Evolutionary conservation across 2,113 vertebrate species (phyloP), one percentile per base, ranked within the genome.

Genomic region (Centropus bengalensis): DNA sequence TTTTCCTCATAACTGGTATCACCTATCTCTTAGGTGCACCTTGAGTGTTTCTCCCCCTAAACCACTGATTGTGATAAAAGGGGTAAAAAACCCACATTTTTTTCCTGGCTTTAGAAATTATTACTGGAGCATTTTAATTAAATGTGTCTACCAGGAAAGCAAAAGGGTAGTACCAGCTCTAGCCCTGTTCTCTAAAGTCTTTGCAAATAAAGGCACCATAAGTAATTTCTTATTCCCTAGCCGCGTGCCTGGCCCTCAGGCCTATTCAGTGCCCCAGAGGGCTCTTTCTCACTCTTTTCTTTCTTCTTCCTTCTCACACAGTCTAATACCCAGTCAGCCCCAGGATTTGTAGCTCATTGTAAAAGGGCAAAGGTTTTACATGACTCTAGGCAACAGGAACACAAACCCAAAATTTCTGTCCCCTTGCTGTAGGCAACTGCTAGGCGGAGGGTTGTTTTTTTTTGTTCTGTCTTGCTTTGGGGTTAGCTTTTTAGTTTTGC

Each of bases 301-400:
- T 67, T 84, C 52, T 78, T 77, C 51, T 77, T 93, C 33, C 36
- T 83, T 74, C 76, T 88, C 64, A 78, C 32, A 67, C 7, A 32
- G 38, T 9, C 38, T 38, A 63, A 74, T 16, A 94, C 24, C 23
- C 45, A 90, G 45, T 33, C 83, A 91, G 86, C 49, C 22, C 56
- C 38, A 68, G 88, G 86, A 77, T 74, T 80, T 88, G 82, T 59
- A 91, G 52, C 28, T 77, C 33, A 26, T 27, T 86, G 67, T 83
- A 83, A 88, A 94, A 91, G 71, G 86, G 82, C 76, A 93, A 93
- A 93, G 60, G 56, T 95, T 96, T 86, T 78, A 78, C 44, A 64
- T 81, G 66, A 78, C 94, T 88, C 55, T 32, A 94, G 76, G 95
- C 90, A 96, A 95, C 76, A 95, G 59, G 47, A 96, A 90, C 52